phyloP scores from a whole-genome alignment of 2,113 vertebrate species.

The Zingel zingel region DNA sequence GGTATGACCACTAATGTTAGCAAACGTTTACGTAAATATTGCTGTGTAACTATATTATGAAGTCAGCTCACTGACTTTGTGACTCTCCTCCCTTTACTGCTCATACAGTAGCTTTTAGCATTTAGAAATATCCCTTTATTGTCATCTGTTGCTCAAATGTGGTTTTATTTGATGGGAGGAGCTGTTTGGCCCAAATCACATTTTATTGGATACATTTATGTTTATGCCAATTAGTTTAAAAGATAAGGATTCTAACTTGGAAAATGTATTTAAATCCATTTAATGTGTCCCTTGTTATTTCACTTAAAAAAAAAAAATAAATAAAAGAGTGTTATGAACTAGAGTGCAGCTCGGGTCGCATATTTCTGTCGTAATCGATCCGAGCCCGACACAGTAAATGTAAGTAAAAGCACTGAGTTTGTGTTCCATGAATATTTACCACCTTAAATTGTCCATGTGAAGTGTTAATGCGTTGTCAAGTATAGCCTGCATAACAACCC shows the following conservation, averaged over 20 bases:
- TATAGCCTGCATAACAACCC: no score
- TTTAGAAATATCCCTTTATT: neutral
- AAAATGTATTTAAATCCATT: neutral
- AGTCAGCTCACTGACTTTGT: no score
- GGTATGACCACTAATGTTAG: no score
- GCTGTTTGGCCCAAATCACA: neutral
- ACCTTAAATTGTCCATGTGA: no score
- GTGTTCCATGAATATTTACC: no score
- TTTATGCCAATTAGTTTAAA: neutral
- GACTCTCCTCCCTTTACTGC: neutral
- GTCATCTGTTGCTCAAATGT: neutral
- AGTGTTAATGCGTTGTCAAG: no score
- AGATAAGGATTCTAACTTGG: neutral
- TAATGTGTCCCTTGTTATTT: neutral
- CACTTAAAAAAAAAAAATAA: neutral
- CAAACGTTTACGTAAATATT: no score
- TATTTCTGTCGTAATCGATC: no score
- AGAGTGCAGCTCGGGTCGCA: no score
- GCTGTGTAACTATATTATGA: no score
- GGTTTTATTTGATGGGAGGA: neutral
- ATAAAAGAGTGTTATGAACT: neutral
- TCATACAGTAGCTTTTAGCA: neutral
- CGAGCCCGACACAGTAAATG: no score
- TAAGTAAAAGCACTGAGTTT: no score
- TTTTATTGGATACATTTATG: neutral